Percentiles rank a stretch among this genome's conserved stretches.
phyloP scores from a whole-genome alignment of 53 echinoderm and acorn worm genomes.

The Luidia sarsii region DNA sequence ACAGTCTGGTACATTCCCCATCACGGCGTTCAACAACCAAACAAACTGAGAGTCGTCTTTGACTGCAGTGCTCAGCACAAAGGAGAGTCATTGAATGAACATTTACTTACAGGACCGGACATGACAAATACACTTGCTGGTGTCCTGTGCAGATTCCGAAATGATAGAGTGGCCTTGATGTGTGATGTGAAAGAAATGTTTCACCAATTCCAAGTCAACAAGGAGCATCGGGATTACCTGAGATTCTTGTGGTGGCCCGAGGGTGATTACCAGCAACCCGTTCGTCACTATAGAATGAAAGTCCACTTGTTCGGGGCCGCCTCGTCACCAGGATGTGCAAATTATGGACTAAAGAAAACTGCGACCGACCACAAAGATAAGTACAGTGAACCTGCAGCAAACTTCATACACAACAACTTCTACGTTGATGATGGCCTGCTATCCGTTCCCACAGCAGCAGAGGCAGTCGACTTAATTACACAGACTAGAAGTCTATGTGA shows the following conservation, averaged over 20 bases:
- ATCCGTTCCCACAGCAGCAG: constrained; percentile 42
- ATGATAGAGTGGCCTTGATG: constrained; percentile 18
- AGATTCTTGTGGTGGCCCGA: constrained; percentile 40
- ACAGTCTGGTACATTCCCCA: constrained; percentile 42
- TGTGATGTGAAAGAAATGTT: constrained; percentile 37
- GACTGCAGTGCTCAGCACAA: constrained; percentile 11
- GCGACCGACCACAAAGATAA: constrained; percentile 45
- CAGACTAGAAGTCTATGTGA: constrained; percentile 49
- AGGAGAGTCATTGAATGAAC: constrained; percentile 26
- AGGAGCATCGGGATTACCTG: constrained; percentile 17
- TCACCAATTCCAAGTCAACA: constrained; percentile 16
- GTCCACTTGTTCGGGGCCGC: constrained; percentile 54
- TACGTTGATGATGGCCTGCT: constrained; percentile 39
- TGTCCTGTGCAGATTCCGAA: constrained; percentile 21
- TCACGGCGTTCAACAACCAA: constrained; percentile 38
- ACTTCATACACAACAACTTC: constrained; percentile 43
- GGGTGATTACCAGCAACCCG: not conserved
- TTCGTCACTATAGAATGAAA: constrained; percentile 17
- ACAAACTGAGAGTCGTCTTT: constrained; percentile 27
- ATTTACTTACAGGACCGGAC: constrained; percentile 39
- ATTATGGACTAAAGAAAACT: constrained; percentile 44
- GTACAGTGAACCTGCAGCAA: constrained; percentile 17
- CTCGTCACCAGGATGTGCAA: constrained; percentile 49
- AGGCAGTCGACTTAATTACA: constrained; percentile 46
- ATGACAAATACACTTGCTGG: constrained; percentile 14